Conservation (phyloP, 2,797 vertebrate species). For the Rhinatrema bivittatum region DNA sequence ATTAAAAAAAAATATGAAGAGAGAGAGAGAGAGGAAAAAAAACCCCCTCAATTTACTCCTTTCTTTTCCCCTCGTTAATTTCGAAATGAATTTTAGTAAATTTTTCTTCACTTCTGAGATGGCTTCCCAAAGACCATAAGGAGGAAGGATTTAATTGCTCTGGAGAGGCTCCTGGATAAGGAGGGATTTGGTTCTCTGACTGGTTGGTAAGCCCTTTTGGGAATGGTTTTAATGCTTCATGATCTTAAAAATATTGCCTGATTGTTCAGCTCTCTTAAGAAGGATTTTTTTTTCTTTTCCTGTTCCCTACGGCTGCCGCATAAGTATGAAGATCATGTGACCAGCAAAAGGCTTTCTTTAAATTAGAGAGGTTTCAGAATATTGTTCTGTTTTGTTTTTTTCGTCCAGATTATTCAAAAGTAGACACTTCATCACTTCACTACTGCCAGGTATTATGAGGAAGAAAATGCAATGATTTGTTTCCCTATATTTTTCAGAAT, state of each 20-base stretch:
- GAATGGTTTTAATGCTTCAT: slow-evolving; percentile 97
- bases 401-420: slow-evolving; percentile 1
- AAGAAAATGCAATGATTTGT: too few relatives aligned
- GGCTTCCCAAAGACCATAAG: slow-evolving; percentile 96
- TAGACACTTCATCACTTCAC: too few relatives aligned
- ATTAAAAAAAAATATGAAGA: slow-evolving; percentile 77
- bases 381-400: slow-evolving; percentile 8
- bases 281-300: slow-evolving; percentile 54
- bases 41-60: slow-evolving; percentile 76
- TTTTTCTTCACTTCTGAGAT: slow-evolving; percentile 85
- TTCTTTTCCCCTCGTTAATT: slow-evolving; percentile 84
- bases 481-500: too few relatives aligned
- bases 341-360: slow-evolving; percentile 5
- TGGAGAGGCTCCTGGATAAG: slow-evolving; percentile 98
- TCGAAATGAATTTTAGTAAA: slow-evolving; percentile 90
- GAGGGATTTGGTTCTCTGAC: slow-evolving; percentile 99
- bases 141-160: slow-evolving; percentile 99
- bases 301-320: slow-evolving; percentile 64
- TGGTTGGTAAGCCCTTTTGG: slow-evolving; percentile 99
- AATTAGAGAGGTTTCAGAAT: slow-evolving; percentile 28
- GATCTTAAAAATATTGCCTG: slow-evolving; percentile 98
- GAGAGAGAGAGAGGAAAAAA: too few relatives aligned
- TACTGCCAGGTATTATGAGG: background rate
- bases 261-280: slow-evolving; percentile 89
- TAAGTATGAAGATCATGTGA: slow-evolving; percentile 72